Percentiles rank a stretch among this genome's conserved stretches.
These are phyloP conservation scores for Brachionus sp. DNA, from an alignment of 1,140 invertebrate species.

Conservation along the genomic window DNA sequence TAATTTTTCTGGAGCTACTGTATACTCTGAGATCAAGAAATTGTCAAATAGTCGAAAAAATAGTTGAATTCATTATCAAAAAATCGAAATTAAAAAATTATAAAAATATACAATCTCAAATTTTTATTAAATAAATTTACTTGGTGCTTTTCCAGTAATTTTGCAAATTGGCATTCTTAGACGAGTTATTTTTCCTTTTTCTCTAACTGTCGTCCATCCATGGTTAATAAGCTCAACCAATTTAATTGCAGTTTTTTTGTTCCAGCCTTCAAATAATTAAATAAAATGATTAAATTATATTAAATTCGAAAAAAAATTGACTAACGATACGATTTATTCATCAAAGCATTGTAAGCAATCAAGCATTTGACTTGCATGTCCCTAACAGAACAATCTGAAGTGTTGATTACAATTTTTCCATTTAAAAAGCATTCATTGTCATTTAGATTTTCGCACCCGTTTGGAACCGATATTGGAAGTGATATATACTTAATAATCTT, in stretches of 20 bases:
- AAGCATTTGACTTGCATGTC: slow-evolving; percentile 44
- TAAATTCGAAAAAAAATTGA: neutral
- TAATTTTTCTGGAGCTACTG: too few species aligned
- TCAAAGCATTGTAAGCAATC: slow-evolving; percentile 33
- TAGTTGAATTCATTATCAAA: neutral
- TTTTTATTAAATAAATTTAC: neutral
- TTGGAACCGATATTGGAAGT: slow-evolving; percentile 72
- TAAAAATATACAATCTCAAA: too few species aligned
- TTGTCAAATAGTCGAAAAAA: too few species aligned
- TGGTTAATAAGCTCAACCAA: slow-evolving; percentile 37
- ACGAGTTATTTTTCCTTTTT: slow-evolving; percentile 44
- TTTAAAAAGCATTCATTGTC: neutral
- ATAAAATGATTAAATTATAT: too few species aligned
- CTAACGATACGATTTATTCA: slow-evolving; percentile 16
- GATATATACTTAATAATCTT: slow-evolving; percentile 82
- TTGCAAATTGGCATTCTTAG: slow-evolving; percentile 41
- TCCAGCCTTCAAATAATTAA: slow-evolving; percentile 19
- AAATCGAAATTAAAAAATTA: neutral
- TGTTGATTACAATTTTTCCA: neutral
- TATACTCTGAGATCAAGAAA: too few species aligned
- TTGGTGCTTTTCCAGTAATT: neutral
- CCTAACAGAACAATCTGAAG: neutral
- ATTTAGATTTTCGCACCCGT: neutral
- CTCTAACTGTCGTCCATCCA: slow-evolving; percentile 40
- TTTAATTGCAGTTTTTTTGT: slow-evolving; percentile 43